Conservation (phyloP, 2,888 invertebrate species). For the Tiliacea aurago region DNA sequence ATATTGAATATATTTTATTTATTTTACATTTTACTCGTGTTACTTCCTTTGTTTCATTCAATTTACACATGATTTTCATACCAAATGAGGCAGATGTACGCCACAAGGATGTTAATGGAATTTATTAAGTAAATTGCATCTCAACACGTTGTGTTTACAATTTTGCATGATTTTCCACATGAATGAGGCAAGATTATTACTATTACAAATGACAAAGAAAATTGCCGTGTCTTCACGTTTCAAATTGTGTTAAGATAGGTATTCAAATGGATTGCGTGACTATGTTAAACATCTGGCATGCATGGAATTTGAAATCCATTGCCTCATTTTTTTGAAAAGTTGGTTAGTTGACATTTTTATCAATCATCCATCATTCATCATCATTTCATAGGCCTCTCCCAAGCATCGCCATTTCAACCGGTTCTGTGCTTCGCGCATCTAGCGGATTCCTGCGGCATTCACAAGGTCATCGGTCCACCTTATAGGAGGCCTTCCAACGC, state of each 20-base stretch:
- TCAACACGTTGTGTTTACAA: conserved; percentile 32
- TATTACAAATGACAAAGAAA: conserved; percentile 24
- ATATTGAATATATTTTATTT: conserved; percentile 26
- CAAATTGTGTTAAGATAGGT: conserved; percentile 19
- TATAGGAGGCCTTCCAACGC: too few relatives aligned
- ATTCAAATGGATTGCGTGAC: conserved; percentile 34
- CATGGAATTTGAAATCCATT: background rate
- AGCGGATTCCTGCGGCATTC: too few relatives aligned
- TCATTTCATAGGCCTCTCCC: too few relatives aligned
- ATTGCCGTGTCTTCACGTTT: conserved; percentile 38
- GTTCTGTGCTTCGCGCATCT: too few relatives aligned
- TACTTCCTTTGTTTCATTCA: conserved; percentile 37
- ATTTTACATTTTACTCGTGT: background rate
- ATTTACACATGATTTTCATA: conserved; percentile 53
- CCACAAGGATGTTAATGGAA: conserved; percentile 41
- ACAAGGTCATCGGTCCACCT: too few relatives aligned
- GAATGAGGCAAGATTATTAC: conserved; percentile 28
- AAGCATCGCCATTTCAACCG: too few relatives aligned
- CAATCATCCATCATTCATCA: background rate
- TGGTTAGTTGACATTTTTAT: conserved; percentile 16
- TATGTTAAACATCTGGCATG: background rate
- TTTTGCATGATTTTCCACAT: conserved; percentile 52
- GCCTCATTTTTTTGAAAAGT: conserved; percentile 13
- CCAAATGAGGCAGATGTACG: conserved; percentile 28
- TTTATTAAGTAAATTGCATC: conserved; percentile 43